Evolutionary conservation across 2,113 vertebrate species (phyloP), one percentile per base, ranked within the genome.

Genomic region (Centrocercus urophasianus): DNA sequence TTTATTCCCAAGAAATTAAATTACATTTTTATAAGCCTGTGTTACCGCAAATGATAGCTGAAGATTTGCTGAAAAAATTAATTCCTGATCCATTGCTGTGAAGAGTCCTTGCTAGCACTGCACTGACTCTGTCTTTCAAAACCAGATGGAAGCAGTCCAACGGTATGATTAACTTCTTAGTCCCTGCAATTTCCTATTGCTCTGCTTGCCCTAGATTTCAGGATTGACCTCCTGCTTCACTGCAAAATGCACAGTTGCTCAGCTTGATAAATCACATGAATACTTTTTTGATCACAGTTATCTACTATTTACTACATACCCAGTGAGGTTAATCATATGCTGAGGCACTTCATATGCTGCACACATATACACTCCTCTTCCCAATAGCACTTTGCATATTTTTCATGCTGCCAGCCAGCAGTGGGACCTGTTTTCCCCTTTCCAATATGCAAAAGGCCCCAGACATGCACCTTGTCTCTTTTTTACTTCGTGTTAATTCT

Each of bases 161-260:
- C 67, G 73, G 90, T 69, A 96, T 98, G 98, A 98, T 98, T 98
- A 97, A 98, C 97, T 98, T 97, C 96, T 96, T 92, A 97, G 97
- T 93, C 94, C 93, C 90, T 54, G 92, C 97, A 96, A 97, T 98
- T 97, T 98, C 96, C 96, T 97, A 83, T 73, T 91, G 95, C 96
- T 96, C 94, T 89, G 83, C 96, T 97, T 97, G 97, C 96, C 97
- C 95, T 93, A 96, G 97, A 97, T 97, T 98, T 98, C 95, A 93
- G 96, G 96, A 98, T 83, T 97, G 98, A 98, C 98, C 97, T 97
- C 97, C 95, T 85, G 97, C 93, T 96, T 96, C 96, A 96, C 96
- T 97, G 96, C 93, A 97, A 97, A 97, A 97, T 48, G 95, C 95
- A 91, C 86, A 94, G 96, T 97, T 84, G 92, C 97, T 97, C 92